A percentile compares a stretch with the other conserved stretches of the same genome.
These are phyloP conservation scores for Eupelmus urozonus DNA, from an alignment of 2,888 invertebrate species.

Conservation along the genomic window DNA sequence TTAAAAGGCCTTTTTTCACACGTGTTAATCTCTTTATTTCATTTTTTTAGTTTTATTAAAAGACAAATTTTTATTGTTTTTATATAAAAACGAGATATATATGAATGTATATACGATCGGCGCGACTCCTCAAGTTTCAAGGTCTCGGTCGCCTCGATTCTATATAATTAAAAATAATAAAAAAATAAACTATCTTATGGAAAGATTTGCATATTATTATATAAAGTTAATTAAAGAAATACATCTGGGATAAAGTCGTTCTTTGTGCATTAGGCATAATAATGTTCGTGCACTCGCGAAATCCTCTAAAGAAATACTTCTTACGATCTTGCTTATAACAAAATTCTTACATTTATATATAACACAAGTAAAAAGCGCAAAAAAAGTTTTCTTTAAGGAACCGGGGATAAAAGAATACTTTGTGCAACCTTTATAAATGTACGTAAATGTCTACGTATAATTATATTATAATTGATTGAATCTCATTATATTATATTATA, in stretches of 20 bases:
- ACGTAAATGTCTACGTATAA: slow-evolving; percentile 29
- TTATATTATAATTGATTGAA: slow-evolving; percentile 42
- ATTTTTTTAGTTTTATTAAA: slow-evolving; percentile 52
- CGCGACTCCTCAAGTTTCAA: slow-evolving; percentile 54
- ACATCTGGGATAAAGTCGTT: slow-evolving; percentile 40
- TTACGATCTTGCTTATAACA: slow-evolving; percentile 45
- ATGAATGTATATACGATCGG: slow-evolving; percentile 19
- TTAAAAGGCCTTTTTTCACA: slow-evolving; percentile 35
- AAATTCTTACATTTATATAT: slow-evolving; percentile 57
- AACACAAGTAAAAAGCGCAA: slow-evolving; percentile 40
- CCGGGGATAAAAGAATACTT: slow-evolving; percentile 25
- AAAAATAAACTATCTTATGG: slow-evolving; percentile 48
- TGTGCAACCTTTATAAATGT: slow-evolving; percentile 23
- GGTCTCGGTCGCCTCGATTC: slow-evolving; percentile 52
- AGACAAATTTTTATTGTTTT: slow-evolving; percentile 57
- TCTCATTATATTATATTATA: slow-evolving; percentile 32
- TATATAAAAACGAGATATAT: slow-evolving; percentile 45
- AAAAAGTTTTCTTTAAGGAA: slow-evolving; percentile 45
- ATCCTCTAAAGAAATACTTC: slow-evolving; percentile 43
- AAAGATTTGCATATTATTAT: slow-evolving; percentile 53
- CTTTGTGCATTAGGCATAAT: slow-evolving; percentile 50
- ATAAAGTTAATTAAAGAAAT: slow-evolving; percentile 50
- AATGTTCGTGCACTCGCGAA: slow-evolving; percentile 47
- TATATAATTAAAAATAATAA: slow-evolving; percentile 43
- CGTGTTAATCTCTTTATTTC: slow-evolving; percentile 29